Conservation (phyloP, 35 echinoderm and acorn worm genomes). For the Chiridota heheva region DNA sequence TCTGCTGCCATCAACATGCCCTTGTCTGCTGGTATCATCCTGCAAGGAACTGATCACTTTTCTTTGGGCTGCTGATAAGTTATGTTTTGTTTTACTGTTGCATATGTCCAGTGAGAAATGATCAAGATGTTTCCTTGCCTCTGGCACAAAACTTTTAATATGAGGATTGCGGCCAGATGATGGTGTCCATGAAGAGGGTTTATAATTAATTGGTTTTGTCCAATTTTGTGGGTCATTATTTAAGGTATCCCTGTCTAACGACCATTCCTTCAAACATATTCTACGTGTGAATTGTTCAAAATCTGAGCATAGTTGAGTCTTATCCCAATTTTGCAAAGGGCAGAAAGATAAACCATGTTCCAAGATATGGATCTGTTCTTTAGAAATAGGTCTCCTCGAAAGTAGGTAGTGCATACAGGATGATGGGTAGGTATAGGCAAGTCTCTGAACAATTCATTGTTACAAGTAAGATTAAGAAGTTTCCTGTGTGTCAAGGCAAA, state of each 20-base stretch:
- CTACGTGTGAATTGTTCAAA: slow-evolving; percentile 16
- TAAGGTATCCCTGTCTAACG: background rate
- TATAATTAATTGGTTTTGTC: background rate
- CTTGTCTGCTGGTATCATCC: background rate
- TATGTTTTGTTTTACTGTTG: background rate
- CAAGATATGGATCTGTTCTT: too few relatives aligned
- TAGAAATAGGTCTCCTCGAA: too few relatives aligned
- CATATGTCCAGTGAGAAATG: background rate
- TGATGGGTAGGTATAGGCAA: too few relatives aligned
- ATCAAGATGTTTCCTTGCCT: background rate
- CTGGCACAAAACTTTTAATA: slow-evolving; percentile 1
- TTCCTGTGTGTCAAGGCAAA: too few relatives aligned
- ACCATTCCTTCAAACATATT: slow-evolving; percentile 17
- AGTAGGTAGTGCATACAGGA: too few relatives aligned
- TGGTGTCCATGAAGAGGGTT: slow-evolving; percentile 28
- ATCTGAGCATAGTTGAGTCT: background rate
- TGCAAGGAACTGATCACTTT: background rate
- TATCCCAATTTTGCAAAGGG: background rate
- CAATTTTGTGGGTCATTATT: too few relatives aligned
- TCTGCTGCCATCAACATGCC: background rate
- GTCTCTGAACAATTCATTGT: too few relatives aligned
- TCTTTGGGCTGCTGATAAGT: background rate
- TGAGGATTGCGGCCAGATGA: background rate
- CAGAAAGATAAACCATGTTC: slow-evolving; percentile 11
- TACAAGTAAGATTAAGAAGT: too few relatives aligned